These are phyloP conservation scores for Equus quagga DNA, from an alignment of 2,113 vertebrate species.

Conservation along the genomic window DNA sequence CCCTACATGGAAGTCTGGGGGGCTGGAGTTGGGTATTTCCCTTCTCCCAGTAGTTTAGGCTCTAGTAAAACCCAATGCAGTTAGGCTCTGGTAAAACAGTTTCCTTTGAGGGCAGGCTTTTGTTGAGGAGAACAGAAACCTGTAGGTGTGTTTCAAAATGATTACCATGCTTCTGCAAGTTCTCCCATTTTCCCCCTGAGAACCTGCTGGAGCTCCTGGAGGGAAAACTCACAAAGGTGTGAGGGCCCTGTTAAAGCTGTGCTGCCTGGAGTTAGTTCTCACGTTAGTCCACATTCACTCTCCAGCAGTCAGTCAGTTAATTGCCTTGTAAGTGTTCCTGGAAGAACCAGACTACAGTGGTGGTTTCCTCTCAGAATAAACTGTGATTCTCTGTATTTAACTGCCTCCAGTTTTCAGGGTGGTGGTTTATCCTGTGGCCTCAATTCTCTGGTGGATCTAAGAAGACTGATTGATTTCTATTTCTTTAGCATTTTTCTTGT, in stretches of 20 bases:
- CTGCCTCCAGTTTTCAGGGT: not conserved
- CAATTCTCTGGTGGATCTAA: not conserved
- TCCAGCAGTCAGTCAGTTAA: not conserved
- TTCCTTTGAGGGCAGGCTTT: not conserved
- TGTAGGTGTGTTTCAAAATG: not conserved
- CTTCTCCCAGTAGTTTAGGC: not conserved
- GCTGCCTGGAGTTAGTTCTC: not conserved
- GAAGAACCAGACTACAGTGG: not conserved
- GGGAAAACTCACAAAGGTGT: not conserved
- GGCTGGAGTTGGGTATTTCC: not conserved
- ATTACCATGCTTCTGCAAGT: not conserved
- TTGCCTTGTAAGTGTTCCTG: not conserved
- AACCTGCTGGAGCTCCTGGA: not conserved
- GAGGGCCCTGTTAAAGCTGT: rapidly evolving
- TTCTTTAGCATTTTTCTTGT: not conserved
- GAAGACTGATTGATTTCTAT: not conserved
- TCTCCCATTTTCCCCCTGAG: not conserved
- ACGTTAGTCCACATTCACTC: not conserved
- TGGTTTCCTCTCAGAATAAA: not conserved
- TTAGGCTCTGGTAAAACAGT: not conserved
- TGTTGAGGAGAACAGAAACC: not conserved
- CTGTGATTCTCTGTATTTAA: not conserved
- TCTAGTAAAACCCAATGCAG: not conserved
- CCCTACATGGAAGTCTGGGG: not conserved
- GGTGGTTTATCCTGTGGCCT: not conserved